A percentile compares a stretch with the other conserved stretches of the same genome.
Evolutionary conservation across 2,113 vertebrate genomes (phyloP).

Genomic region (Oreocharis arfaki): DNA sequence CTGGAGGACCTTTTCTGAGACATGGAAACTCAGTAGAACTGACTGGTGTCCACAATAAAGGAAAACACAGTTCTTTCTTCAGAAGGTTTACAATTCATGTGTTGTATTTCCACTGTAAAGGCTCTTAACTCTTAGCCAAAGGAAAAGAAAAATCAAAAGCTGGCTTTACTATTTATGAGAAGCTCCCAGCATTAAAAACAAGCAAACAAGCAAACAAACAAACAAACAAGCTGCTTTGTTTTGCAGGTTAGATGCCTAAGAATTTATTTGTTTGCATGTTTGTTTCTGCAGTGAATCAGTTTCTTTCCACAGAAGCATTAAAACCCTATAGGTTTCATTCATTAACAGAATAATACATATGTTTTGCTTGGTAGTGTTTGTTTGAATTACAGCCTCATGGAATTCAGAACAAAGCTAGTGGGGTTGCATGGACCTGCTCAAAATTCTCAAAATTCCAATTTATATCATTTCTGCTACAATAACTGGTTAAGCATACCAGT

Average conservation of each 20-base stretch:
- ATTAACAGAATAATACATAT: constrained; percentile 35
- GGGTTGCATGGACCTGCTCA: constrained; percentile 48
- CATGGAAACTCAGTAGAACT: neutral
- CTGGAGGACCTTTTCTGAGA: neutral
- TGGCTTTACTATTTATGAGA: neutral
- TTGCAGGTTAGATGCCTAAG: constrained; percentile 46
- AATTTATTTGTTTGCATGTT: constrained; percentile 59
- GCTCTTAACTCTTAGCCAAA: neutral
- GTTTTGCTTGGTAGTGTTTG: constrained; percentile 16
- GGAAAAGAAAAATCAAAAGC: neutral
- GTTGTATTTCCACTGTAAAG: constrained; percentile 35
- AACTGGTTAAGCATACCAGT: neutral
- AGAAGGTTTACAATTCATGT: neutral
- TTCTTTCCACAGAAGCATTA: constrained; percentile 39
- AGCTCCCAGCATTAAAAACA: neutral
- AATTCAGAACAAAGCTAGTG: constrained; percentile 46
- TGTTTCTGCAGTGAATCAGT: constrained; percentile 59
- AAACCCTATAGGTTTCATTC: constrained; percentile 54
- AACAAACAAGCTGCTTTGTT: neutral
- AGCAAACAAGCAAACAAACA: neutral
- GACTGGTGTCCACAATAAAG: neutral
- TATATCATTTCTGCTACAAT: neutral
- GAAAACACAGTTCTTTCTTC: neutral
- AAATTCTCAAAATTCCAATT: constrained; percentile 22
- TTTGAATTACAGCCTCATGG: constrained; percentile 45